A percentile compares a stretch with the other conserved stretches of the same genome.
These are phyloP conservation scores for Pontoporia blainvillei DNA, from an alignment of 2,113 vertebrate species.

Conservation along the genomic window DNA sequence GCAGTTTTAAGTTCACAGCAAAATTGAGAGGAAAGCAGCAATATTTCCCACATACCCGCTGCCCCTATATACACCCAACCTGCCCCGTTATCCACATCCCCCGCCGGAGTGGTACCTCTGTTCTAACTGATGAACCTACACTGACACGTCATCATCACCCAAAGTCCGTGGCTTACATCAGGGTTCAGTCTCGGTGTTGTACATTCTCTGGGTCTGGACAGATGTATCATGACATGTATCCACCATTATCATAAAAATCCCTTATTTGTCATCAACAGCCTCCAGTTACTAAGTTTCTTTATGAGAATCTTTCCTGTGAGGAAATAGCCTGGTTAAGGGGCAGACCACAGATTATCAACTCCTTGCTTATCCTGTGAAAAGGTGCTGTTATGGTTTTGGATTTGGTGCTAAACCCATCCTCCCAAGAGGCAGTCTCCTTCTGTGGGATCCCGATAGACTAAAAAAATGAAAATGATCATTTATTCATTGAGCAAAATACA, in stretches of 20 bases:
- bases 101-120: rapidly evolving
- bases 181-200: rapidly evolving
- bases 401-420: background rate
- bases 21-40: background rate
- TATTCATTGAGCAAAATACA: background rate
- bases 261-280: no score
- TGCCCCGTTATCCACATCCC: background rate
- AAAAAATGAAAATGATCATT: background rate
- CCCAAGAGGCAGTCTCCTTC: background rate
- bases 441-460: no score
- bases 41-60: no score
- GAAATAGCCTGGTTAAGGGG: background rate
- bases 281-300: background rate
- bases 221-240: rapidly evolving
- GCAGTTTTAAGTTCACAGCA: background rate
- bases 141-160: rapidly evolving
- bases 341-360: background rate
- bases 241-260: no score
- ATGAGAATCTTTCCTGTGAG: background rate
- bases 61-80: no score
- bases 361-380: background rate
- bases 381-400: no score
- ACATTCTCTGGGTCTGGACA: background rate
- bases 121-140: background rate
- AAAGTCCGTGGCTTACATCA: rapidly evolving